Evolutionary conservation across 1,140 invertebrate species (phyloP), one percentile per base, ranked within the genome.

Genomic region (Calephelis virginiensis): DNA sequence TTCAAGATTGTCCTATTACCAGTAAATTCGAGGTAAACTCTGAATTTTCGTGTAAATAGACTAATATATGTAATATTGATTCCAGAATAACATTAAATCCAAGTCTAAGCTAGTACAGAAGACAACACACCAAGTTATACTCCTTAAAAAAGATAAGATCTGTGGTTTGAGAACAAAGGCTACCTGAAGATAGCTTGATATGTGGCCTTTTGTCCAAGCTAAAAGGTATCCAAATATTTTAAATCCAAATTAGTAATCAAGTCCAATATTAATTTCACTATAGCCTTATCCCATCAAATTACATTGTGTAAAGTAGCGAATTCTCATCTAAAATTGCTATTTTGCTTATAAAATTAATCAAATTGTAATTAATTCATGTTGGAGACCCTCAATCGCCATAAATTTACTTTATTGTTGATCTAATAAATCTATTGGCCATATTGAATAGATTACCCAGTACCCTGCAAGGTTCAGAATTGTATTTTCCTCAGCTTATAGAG

Each of bases 361-460:
- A 77, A 72, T 78, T 73, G 62, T 75, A 77, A 78, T 78, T 82
- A 80, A 82, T 82, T 75, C 74, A 67, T 67, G 68, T 68, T 61
- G 64, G 75, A 71, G 71, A 68, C 28, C 71, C 72, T 59, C 53
- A 59, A 59, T 59, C 56, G 53, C 40, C 74, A 80, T 80, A 69
- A 72, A 69, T 59, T 59, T 72, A 72, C 64, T 69, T 62, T 63
- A 63, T 66, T 72, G 65, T 67, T 63, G 56, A 61, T 50, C 53
- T 46, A 63, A 70, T 70, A 67, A 70, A 70, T 67, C 59, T 13
- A 47, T 37, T 40, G 37, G 13, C 37, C 53, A 59, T 59, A 38
- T 59, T 56, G 50, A 56, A 56, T 56, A 28, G 50, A 56, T 56
- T 56, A 56, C 28, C 12, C 50, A 6, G 50, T 56, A 56, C 28